Percentiles rank a stretch among this genome's conserved stretches.
Conservation (phyloP, 2,113 vertebrate genomes). For the Mellivora capensis region DNA sequence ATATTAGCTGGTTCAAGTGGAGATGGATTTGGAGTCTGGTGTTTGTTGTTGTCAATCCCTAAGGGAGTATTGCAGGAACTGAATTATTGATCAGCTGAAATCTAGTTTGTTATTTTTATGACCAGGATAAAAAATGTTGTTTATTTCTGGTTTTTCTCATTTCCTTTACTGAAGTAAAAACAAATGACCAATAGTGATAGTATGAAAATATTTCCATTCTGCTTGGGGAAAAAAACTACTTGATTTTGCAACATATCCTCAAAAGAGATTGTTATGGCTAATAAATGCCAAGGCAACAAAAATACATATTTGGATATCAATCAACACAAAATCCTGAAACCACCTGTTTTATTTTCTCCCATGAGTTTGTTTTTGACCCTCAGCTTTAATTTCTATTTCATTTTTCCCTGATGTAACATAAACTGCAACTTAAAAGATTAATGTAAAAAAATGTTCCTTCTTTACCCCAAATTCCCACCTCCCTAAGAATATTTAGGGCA, state of each 20-base stretch:
- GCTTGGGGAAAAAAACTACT: background rate
- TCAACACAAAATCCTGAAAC: background rate
- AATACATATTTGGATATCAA: background rate
- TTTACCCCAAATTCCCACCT: background rate
- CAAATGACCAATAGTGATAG: background rate
- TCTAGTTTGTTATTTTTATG: background rate
- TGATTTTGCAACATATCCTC: background rate
- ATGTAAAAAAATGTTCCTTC: background rate
- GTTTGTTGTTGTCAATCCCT: background rate
- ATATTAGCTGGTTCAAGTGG: background rate
- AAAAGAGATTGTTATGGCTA: background rate
- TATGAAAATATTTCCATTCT: background rate
- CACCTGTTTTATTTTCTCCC: background rate
- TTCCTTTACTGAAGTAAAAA: background rate
- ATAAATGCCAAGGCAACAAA: background rate
- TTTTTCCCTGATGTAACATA: background rate
- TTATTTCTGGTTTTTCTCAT: background rate
- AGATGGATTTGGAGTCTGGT: background rate
- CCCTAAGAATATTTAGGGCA: background rate
- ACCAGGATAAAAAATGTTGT: background rate
- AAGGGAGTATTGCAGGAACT: background rate
- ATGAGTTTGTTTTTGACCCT: slow-evolving; percentile 40
- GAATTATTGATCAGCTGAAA: background rate
- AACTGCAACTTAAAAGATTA: background rate
- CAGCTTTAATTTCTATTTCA: background rate